Base-by-base conservation (phyloP, 2,113 vertebrate genomes). In the Amblyopsis rosae region DNA sequence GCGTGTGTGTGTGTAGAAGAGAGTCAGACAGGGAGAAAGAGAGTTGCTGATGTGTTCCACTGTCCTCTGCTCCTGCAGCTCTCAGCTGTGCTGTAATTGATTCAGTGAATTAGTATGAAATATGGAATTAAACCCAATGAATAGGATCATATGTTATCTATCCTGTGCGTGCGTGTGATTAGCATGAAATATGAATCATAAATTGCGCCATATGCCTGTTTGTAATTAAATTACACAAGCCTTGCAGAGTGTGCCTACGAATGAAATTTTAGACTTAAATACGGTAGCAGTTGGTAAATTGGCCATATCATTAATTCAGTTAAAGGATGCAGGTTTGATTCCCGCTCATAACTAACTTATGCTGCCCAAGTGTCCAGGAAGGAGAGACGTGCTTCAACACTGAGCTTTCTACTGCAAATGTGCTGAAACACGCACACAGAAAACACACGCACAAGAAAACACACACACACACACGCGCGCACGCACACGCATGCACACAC, bases 41-140 rank as follows among this genome's bases (percentile, higher is more conserved):
- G 56, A 58, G 56, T 32, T 19, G 26, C 12, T 69, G 62, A 33
- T 41, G 26, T 13, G 60, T 67, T 73, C 60, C 54, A 49, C 12
- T 0, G 51, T 76, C 48, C 59, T 62, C 72, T 63, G 53, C 67
- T 78, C 53, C 59, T 41, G 35, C 60, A 35, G 64, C 72, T 72
- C 86, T 81, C 88, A 84, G 81, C 82, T 88, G 85, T 73, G 83
- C 65, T 69, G 70, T 73, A 84, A 86, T 65, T 87, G 82, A 87
- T 85, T 86, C 73, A 79, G 80, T 78, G 7, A 87, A 86, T 86
- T 75, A 70, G 70, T 74, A 72, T 77, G 69, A 73, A 85, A 83
- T 69, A 76, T 69, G 48, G 35, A 85, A 87, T 87, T 79, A 78
- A 82, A 82, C 72, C 75, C 26, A 12, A 73, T 83, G 73, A 86